Conservation (phyloP, 2,797 vertebrate genomes). For the Chelmon rostratus region DNA sequence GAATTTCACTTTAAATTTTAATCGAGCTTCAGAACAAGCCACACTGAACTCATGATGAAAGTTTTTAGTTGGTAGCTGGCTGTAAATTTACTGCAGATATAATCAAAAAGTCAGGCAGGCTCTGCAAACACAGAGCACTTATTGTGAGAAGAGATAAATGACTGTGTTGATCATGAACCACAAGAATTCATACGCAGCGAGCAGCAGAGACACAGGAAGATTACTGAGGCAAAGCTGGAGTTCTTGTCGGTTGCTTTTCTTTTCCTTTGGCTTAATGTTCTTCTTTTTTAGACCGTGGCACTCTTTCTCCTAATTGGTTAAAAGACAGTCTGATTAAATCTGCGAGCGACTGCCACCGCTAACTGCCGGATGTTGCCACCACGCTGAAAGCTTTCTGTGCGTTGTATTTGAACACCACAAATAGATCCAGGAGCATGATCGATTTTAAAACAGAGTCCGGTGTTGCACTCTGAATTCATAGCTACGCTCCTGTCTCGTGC, state of each 20-base stretch:
- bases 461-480: neutral
- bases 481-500: neutral
- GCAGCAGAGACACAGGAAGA: neutral
- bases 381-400: conserved; percentile 25
- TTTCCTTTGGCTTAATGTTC: conserved; percentile 27
- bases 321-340: conserved; percentile 43
- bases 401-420: conserved; percentile 8
- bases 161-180: neutral
- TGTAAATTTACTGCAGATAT: conserved; percentile 21
- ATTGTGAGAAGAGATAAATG: conserved; percentile 40
- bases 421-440: neutral
- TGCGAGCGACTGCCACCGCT: conserved; percentile 11
- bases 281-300: neutral
- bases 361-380: conserved; percentile 21
- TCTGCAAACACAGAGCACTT: neutral
- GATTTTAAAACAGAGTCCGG: conserved; percentile 1
- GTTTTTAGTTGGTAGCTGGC: neutral
- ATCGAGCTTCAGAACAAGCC: conserved; percentile 19
- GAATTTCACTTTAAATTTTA: conserved; percentile 18
- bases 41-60: neutral
- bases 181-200: conserved; percentile 4
- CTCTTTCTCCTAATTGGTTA: conserved; percentile 37
- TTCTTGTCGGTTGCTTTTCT: conserved; percentile 14
- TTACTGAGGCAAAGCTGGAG: neutral
- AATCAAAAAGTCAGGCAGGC: conserved; percentile 37